Conservation (phyloP, 2,888 invertebrate species). For the Cantharis flavilabris region DNA sequence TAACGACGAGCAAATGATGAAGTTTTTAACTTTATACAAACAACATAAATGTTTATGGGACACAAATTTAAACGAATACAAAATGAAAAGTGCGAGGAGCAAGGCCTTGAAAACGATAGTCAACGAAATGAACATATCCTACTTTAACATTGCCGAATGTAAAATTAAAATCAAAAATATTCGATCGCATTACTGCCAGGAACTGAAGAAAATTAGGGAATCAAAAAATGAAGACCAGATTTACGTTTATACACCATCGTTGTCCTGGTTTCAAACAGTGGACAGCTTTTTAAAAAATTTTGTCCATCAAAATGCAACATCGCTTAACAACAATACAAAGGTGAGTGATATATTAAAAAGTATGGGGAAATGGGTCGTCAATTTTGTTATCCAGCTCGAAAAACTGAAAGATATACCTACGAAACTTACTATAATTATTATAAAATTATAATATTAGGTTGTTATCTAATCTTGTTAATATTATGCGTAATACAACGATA, state of each 20-base stretch:
- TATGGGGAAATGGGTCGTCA: neutral
- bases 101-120: neutral
- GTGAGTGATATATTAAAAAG: neutral
- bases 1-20: neutral
- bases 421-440: no score
- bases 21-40: neutral
- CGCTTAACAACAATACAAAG: neutral
- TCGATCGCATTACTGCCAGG: slow-evolving; percentile 9
- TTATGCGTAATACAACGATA: neutral
- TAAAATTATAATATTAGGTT: no score
- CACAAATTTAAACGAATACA: neutral
- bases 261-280: neutral
- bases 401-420: neutral
- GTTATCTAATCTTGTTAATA: neutral
- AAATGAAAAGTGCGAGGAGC: neutral
- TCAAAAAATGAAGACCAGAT: neutral
- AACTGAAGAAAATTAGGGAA: slow-evolving; percentile 2
- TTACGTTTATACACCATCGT: neutral
- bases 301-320: neutral
- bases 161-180: slow-evolving; percentile 11
- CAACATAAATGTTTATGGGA: neutral
- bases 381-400: no score
- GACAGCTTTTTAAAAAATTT: neutral
- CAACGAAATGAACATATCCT: neutral
- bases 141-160: neutral